Conservation (phyloP, 2,113 vertebrate genomes). For the Thomomys bottae region DNA sequence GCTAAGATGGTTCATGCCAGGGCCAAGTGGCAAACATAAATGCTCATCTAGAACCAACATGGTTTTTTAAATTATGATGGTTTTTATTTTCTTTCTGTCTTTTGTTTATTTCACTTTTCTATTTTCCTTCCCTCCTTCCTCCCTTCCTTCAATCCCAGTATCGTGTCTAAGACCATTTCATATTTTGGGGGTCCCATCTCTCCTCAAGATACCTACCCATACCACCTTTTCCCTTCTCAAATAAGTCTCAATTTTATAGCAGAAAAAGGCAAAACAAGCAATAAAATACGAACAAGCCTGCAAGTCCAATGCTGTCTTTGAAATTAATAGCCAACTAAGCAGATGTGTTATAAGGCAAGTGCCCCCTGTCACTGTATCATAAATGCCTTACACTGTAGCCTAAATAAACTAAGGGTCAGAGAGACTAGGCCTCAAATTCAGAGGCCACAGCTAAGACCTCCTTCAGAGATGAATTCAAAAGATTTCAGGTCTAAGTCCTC, state of each 20-base stretch:
- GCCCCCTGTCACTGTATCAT: not conserved
- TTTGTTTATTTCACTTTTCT: not conserved
- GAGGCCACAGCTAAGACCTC: not conserved
- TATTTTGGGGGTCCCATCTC: not conserved
- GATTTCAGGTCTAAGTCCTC: not conserved
- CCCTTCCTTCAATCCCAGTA: too few species aligned
- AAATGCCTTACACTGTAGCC: not conserved
- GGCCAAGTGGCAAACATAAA: not conserved
- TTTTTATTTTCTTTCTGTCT: not conserved
- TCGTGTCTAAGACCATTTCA: not conserved
- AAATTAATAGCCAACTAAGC: not conserved
- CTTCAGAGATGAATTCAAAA: not conserved
- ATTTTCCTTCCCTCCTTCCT: too few species aligned
- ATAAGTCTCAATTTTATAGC: not conserved
- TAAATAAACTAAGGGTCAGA: not conserved
- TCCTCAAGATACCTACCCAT: not conserved
- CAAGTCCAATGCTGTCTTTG: not conserved
- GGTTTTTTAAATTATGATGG: not conserved
- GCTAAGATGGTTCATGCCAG: accelerated
- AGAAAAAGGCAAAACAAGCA: not conserved
- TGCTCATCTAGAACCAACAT: not conserved
- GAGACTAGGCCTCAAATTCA: accelerated
- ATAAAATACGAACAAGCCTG: not conserved
- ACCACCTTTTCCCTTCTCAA: not conserved
- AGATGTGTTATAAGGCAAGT: not conserved